Conservation (phyloP, 2,797 vertebrate species). For the Clarias pachynema region DNA sequence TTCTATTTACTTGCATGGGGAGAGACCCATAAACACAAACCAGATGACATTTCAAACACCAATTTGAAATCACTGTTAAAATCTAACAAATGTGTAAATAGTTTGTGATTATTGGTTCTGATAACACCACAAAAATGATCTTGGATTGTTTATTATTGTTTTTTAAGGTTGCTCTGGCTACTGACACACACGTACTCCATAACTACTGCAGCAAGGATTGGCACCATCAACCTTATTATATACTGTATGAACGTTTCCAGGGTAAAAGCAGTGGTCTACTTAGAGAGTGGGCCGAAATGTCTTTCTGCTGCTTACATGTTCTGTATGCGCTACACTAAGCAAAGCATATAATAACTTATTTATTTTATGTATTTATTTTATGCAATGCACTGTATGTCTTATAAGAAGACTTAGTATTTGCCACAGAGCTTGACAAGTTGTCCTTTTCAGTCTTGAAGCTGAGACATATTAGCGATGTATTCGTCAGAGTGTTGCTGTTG, state of each 20-base stretch:
- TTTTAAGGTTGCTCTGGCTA: background rate
- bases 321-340: background rate
- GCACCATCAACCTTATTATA: background rate
- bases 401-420: background rate
- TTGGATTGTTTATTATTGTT: background rate
- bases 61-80: slow-evolving; percentile 5
- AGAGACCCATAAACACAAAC: slow-evolving; percentile 33
- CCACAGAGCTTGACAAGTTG: background rate
- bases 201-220: background rate
- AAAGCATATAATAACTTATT: background rate
- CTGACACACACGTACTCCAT: background rate
- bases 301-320: background rate
- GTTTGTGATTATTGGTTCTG: slow-evolving; percentile 15
- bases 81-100: background rate
- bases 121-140: background rate
- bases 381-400: background rate
- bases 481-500: background rate
- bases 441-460: background rate
- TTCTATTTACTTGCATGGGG: slow-evolving; percentile 17
- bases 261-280: background rate
- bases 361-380: background rate
- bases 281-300: background rate
- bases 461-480: background rate
- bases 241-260: background rate
- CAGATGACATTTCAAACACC: slow-evolving; percentile 19